phyloP scores from a whole-genome alignment of 2,797 vertebrate genomes.

The Yasuhikotakia modesta region DNA sequence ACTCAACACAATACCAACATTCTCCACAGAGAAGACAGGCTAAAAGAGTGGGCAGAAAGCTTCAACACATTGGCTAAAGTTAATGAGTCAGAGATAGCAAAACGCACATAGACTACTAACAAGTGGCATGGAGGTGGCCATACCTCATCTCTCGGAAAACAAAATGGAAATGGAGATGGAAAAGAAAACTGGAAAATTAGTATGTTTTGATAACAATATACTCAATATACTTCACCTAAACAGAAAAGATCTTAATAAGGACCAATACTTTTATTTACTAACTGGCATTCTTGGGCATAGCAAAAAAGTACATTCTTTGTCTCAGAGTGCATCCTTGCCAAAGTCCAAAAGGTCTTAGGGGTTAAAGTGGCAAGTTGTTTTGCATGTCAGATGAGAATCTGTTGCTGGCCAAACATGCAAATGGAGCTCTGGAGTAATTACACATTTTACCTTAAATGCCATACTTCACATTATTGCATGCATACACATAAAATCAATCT shows the following conservation, averaged over 20 bases:
- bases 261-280: too few relatives aligned
- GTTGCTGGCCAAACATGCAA: constrained; percentile 26
- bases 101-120: too few relatives aligned
- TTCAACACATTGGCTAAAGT: constrained; percentile 19
- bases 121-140: constrained; percentile 57
- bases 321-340: constrained; percentile 50
- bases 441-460: neutral
- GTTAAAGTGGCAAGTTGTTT: constrained; percentile 58
- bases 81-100: neutral
- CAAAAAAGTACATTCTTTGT: neutral
- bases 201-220: too few relatives aligned
- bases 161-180: neutral
- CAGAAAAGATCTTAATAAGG: neutral
- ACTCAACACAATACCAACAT: constrained; percentile 32
- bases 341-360: constrained; percentile 48
- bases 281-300: neutral
- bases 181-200: too few relatives aligned
- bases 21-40: constrained; percentile 20
- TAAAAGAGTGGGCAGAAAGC: constrained; percentile 12
- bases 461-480: neutral
- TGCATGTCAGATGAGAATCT: constrained; percentile 41
- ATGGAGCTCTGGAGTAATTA: neutral
- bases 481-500: neutral
- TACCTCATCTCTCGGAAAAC: constrained; percentile 36
- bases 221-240: neutral